These are phyloP conservation scores for Ibycter americanus DNA, from an alignment of 2,797 vertebrate species.

Conservation along the genomic window DNA sequence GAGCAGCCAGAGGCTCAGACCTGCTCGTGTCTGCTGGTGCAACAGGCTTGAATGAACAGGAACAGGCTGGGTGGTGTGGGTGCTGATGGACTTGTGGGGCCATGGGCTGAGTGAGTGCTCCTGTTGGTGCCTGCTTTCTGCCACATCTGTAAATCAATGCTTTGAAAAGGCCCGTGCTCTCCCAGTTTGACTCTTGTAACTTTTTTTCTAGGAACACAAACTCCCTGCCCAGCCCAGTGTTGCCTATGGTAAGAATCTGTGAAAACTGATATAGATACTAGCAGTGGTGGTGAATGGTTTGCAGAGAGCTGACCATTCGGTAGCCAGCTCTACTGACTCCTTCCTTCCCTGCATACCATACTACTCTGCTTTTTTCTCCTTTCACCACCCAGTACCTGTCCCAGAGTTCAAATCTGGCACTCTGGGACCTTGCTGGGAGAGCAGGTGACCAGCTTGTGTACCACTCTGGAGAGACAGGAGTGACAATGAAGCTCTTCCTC, in stretches of 20 bases:
- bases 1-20: background rate
- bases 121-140: background rate
- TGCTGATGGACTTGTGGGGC: background rate
- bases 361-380: background rate
- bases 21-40: background rate
- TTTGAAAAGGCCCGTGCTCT: background rate
- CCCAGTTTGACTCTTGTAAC: background rate
- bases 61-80: background rate
- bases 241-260: slow-evolving; percentile 24
- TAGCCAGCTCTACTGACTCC: background rate
- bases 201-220: slow-evolving; percentile 33
- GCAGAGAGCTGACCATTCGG: background rate
- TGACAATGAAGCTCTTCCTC: background rate
- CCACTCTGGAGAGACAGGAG: background rate
- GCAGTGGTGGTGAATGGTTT: background rate
- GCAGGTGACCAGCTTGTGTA: background rate
- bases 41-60: background rate
- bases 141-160: rapidly evolving
- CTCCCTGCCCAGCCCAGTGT: background rate
- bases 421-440: background rate
- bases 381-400: background rate
- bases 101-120: rapidly evolving
- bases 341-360: background rate
- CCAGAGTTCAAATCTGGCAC: background rate
- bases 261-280: background rate